Percentiles rank a stretch among this genome's conserved stretches.
These are phyloP conservation scores for Pseudomyrmex cubaensis DNA, from an alignment of 1,140 invertebrate genomes.

Conservation along the genomic window DNA sequence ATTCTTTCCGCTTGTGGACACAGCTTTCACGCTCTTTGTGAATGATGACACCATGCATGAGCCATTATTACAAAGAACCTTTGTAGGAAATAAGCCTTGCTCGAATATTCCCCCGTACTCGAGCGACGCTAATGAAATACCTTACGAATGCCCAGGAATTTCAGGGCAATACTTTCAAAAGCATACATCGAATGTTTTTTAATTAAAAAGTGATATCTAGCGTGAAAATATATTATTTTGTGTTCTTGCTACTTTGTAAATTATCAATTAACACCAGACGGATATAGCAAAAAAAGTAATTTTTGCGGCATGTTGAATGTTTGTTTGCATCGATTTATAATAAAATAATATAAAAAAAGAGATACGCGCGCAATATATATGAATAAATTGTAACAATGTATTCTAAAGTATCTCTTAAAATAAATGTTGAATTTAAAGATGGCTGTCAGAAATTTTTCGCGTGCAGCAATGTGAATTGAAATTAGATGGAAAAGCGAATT, in stretches of 20 bases:
- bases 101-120: conserved; percentile 11
- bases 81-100: conserved; percentile 38
- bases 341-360: too few species aligned
- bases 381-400: not conserved
- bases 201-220: conserved; percentile 42
- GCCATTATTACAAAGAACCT: conserved; percentile 55
- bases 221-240: conserved; percentile 6
- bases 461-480: not conserved
- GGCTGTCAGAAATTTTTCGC: not conserved
- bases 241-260: not conserved
- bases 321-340: not conserved
- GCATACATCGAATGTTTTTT: conserved; percentile 14
- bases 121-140: conserved; percentile 59
- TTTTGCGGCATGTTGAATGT: not conserved
- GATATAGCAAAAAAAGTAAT: not conserved
- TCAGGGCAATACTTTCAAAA: too few species aligned
- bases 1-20: not conserved
- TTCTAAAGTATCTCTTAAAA: not conserved
- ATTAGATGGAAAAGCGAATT: not conserved
- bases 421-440: not conserved
- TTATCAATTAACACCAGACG: conserved; percentile 6
- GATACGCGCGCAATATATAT: too few species aligned
- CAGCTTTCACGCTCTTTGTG: conserved; percentile 27
- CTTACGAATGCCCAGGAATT: conserved; percentile 52
- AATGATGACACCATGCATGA: conserved; percentile 46